These are phyloP conservation scores for Diabrotica virgifera DNA, from an alignment of 1,140 invertebrate genomes.

Conservation along the genomic window DNA sequence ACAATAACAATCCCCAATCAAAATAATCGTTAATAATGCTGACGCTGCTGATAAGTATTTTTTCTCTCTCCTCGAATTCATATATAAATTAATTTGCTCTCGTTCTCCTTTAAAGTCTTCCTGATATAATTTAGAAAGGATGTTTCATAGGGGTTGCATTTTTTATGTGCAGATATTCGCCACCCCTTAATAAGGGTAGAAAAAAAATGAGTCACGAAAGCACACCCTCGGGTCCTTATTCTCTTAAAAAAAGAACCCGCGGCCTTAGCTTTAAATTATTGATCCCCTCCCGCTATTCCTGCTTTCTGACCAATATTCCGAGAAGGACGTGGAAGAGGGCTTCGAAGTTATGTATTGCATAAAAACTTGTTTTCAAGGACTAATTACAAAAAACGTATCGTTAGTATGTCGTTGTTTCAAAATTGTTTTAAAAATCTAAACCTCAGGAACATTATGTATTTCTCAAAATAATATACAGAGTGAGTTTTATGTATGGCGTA, in stretches of 20 bases:
- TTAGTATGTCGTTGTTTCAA: no score
- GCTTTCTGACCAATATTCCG: constrained; percentile 17
- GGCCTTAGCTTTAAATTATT: constrained; percentile 22
- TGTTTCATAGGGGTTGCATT: constrained; percentile 40
- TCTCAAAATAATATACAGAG: no score
- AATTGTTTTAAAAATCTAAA: no score
- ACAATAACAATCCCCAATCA: constrained; percentile 23
- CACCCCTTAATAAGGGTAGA: constrained; percentile 38
- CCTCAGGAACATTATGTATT: no score
- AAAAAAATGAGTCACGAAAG: constrained; percentile 46
- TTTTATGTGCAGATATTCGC: constrained; percentile 45
- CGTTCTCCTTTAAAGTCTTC: constrained; percentile 31
- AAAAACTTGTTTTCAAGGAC: no score
- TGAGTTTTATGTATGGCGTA: no score
- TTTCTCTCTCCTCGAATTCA: constrained; percentile 14
- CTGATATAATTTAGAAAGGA: constrained; percentile 33
- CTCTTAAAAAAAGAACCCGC: constrained; percentile 23
- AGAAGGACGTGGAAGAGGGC: neutral
- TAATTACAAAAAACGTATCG: no score
- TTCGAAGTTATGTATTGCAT: no score
- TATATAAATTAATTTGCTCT: constrained; percentile 38
- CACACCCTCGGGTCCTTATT: constrained; percentile 17
- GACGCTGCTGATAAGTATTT: constrained; percentile 18
- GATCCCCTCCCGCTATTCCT: constrained; percentile 15
- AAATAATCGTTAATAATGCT: constrained; percentile 25